phyloP scores from a whole-genome alignment of 1,140 invertebrate genomes.

The Rhizoglyphus robini region DNA sequence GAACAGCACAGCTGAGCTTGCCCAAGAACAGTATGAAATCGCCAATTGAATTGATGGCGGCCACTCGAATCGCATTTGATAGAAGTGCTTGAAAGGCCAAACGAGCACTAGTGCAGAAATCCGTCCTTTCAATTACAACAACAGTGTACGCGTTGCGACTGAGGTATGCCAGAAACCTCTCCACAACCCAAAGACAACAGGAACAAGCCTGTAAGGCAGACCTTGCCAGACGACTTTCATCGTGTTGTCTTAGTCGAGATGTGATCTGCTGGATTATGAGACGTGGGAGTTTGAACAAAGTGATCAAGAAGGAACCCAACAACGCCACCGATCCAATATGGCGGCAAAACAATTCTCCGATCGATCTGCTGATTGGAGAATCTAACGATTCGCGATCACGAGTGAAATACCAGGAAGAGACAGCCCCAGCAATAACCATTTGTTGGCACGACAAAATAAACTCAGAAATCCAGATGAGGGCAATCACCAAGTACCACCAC shows the following conservation, averaged over 20 bases:
- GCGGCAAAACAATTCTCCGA: conserved; percentile 45
- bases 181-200: conserved; percentile 57
- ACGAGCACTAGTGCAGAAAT: conserved; percentile 49
- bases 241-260: conserved; percentile 28
- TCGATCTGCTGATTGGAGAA: conserved; percentile 43
- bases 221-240: conserved; percentile 17
- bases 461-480: conserved; percentile 51
- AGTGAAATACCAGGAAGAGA: conserved; percentile 61
- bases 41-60: conserved; percentile 81
- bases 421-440: conserved; percentile 56
- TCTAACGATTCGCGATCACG: conserved; percentile 50
- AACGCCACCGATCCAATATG: conserved; percentile 61
- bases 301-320: conserved; percentile 60
- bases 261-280: conserved; percentile 39
- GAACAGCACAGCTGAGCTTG: conserved; percentile 69
- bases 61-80: conserved; percentile 70
- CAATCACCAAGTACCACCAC: conserved; percentile 33
- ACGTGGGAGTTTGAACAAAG: conserved; percentile 51
- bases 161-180: conserved; percentile 55
- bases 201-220: conserved; percentile 45
- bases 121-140: conserved; percentile 55
- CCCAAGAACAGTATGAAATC: conserved; percentile 88
- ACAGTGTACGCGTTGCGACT: conserved; percentile 65
- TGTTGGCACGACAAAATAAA: conserved; percentile 63
- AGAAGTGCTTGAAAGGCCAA: conserved; percentile 64